Base-by-base conservation (phyloP, 1,140 invertebrate species). In the Drosophila tropicalis region DNA sequence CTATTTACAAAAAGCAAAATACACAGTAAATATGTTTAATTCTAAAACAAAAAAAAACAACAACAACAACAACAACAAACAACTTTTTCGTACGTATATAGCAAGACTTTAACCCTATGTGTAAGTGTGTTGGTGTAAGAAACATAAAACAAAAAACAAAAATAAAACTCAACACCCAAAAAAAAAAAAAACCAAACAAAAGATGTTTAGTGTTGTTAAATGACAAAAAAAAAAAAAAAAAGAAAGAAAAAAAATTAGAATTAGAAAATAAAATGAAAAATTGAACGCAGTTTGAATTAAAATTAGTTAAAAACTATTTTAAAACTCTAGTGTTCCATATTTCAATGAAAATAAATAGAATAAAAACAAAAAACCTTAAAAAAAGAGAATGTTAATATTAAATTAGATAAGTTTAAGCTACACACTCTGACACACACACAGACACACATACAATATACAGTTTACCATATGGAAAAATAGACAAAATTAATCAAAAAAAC, bases 251-350 rank as follows among this genome's bases (percentile, higher is more conserved):
- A 44, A 36, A 51, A 9, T 56, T 60, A 80, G 77, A 72, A 70
- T 72, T 87, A 87, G 82, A 75, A 87, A 82, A 73, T 73, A 76
- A 72, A 19, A 36, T 60, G 54, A 44, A 29, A 65, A 66, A 61
- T 62, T 65, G 67, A 78, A 66, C 74, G 79, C 70, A 87, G 79
- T 76, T 51, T 87, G 79, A 66, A 90, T 77, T 90, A 77, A 90
- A 85, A 86, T 86, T 86, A 83, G 81, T 81, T 90, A 76, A 69
- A 79, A 90, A 90, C 80, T 89, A 89, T 89, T 89, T 89, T 84
- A 89, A 86, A 76, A 91, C 76, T 86, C 77, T 91, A 91, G 89
- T 90, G 89, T 86, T 91, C 90, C 90, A 91, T 90, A 90, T 90
- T 90, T 84, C 77, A 83, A 91, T 71, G 73, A 71, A 81, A 81